These are phyloP conservation scores for Phalacrocorax pelagicus DNA, from an alignment of 2,113 vertebrate genomes.

Conservation along the genomic window DNA sequence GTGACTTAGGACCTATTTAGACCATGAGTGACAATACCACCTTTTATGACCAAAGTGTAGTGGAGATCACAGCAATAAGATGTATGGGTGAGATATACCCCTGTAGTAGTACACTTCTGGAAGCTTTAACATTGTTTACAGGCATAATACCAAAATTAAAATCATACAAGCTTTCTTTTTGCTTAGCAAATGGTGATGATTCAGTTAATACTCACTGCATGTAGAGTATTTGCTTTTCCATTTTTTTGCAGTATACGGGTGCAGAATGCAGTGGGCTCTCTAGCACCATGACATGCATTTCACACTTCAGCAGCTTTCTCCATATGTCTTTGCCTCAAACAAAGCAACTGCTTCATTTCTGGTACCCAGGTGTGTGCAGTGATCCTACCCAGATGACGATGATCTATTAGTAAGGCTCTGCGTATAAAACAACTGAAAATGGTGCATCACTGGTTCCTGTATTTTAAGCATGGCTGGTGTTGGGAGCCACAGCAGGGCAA, in stretches of 20 bases:
- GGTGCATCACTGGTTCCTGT: background rate
- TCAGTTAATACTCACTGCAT: background rate
- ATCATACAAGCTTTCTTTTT: background rate
- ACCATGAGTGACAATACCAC: too few relatives aligned
- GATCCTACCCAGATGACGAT: background rate
- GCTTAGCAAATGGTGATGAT: background rate
- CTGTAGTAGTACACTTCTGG: background rate
- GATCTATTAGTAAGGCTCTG: too few relatives aligned
- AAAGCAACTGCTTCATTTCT: background rate
- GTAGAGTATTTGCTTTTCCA: background rate
- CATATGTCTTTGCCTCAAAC: background rate
- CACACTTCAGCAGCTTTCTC: background rate
- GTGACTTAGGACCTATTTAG: background rate
- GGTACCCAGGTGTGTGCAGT: background rate
- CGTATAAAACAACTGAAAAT: background rate
- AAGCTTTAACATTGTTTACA: background rate
- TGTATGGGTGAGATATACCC: background rate
- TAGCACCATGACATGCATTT: background rate
- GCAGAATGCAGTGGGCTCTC: background rate
- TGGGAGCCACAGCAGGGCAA: background rate
- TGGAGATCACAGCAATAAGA: background rate
- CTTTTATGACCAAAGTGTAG: background rate
- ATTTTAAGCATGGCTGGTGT: background rate
- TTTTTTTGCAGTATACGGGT: background rate
- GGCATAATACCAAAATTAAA: background rate